Percentiles rank a stretch among this genome's conserved stretches.
These are phyloP conservation scores for Agrochola macilenta DNA, from an alignment of 2,888 invertebrate genomes.

Conservation along the genomic window DNA sequence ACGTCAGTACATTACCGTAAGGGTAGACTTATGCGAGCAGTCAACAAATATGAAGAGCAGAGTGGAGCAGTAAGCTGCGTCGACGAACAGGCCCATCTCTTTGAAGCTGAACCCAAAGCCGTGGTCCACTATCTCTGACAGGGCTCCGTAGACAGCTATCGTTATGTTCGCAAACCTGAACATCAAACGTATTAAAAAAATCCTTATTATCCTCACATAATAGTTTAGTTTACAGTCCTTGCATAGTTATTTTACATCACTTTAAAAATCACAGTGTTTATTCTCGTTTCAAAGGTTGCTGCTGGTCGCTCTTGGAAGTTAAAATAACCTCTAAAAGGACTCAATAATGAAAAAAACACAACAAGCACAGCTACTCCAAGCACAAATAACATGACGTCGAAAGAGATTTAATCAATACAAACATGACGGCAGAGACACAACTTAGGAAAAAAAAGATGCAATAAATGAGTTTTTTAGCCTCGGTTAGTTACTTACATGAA, in stretches of 20 bases:
- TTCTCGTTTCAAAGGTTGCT: background rate
- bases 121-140: constrained; percentile 92
- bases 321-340: background rate
- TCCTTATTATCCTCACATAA: background rate
- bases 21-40: constrained; percentile 92
- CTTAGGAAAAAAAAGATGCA: background rate
- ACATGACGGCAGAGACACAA: background rate
- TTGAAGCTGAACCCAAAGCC: constrained; percentile 92
- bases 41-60: constrained; percentile 92
- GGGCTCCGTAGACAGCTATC: constrained; percentile 92
- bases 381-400: background rate
- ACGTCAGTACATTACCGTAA: constrained; percentile 78
- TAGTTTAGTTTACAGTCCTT: background rate
- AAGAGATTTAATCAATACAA: background rate
- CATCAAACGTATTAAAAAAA: background rate
- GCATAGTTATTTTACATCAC: background rate
- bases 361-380: background rate
- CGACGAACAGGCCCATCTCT: constrained; percentile 92
- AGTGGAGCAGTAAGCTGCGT: constrained; percentile 91
- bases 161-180: constrained; percentile 91
- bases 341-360: background rate
- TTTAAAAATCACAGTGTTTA: background rate
- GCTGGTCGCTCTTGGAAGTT: background rate
- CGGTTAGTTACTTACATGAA: constrained; percentile 88
- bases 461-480: background rate